Conservation (phyloP, 2,113 vertebrate species). For the Oreotrochilus melanogaster region DNA sequence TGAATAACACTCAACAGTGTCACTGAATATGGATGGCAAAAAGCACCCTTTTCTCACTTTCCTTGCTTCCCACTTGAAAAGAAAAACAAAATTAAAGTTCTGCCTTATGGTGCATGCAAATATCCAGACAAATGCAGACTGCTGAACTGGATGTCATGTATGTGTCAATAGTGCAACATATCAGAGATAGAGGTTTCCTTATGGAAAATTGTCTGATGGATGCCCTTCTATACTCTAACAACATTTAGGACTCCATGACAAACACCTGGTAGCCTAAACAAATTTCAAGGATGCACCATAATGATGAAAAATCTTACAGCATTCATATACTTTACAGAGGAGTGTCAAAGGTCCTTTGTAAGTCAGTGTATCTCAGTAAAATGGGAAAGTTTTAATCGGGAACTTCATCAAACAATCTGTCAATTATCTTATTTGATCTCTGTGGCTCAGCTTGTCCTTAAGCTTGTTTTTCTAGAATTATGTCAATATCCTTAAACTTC, state of each 20-base stretch:
- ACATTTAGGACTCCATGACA: background rate
- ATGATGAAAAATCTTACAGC: constrained; percentile 27
- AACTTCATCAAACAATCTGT: constrained; percentile 11
- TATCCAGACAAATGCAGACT: constrained; percentile 27
- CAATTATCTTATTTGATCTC: constrained; percentile 19
- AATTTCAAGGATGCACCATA: background rate
- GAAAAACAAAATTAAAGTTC: constrained; percentile 37
- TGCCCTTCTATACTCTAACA: background rate
- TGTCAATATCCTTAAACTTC: constrained; percentile 35
- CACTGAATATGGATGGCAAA: constrained; percentile 26
- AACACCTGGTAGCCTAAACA: constrained; percentile 19
- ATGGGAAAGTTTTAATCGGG: background rate
- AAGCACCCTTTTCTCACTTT: background rate
- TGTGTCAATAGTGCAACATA: background rate
- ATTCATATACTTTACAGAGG: background rate
- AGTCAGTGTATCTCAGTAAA: constrained; percentile 9
- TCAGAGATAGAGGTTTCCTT: constrained; percentile 13
- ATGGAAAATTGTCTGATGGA: constrained; percentile 19
- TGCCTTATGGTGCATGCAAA: constrained; percentile 51
- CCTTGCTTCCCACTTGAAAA: constrained; percentile 29
- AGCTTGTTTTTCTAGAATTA: constrained; percentile 38
- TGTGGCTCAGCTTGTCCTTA: constrained; percentile 32
- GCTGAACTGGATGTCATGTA: background rate
- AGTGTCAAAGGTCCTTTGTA: constrained; percentile 30
- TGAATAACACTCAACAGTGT: background rate